Evolutionary conservation across 2,797 vertebrate species (phyloP), one percentile per base, ranked within the genome.

Genomic region (Fistularia tabacaria): DNA sequence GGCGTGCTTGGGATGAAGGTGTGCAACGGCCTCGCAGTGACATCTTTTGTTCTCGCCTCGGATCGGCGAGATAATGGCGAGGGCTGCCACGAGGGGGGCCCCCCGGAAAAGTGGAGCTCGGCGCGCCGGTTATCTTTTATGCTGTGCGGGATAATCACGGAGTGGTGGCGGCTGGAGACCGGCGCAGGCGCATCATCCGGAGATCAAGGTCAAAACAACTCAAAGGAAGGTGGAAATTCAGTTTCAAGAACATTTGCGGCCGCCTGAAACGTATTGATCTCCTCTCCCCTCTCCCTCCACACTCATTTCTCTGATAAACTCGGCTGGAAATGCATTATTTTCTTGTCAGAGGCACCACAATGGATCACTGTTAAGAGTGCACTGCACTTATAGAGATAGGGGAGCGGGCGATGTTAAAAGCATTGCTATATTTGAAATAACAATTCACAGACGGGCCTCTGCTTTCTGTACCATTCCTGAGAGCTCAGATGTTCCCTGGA

Each of bases 151-250:
- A 89, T 88, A 90, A 90, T 91, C 85, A 90, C 46, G 55, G 74
- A 77, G 81, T 77, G 71, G 68, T 77, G 77, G 83, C 77, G 80
- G 78, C 75, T 36, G 49, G 57, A 59, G 68, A 77, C 74, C 75
- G 67, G 74, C 75, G 58, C 52, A 82, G 79, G 81, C 84, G 59
- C 85, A 87, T 86, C 85, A 82, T 81, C 80, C 67, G 57, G 81
- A 86, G 85, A 89, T 90, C 87, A 90, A 89, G 88, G 86, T 90
- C 88, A 90, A 86, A 90, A 87, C 88, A 89, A 86, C 86, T 89
- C 82, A 82, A 83, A 85, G 79, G 82, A 86, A 85, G 84, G 84
- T 85, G 82, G 82, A 87, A 87, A 88, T 89, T 85, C 83, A 72
- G 83, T 84, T 87, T 87, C 74, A 80, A 81, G 85, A 91, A 87